Base-by-base conservation (phyloP, 2,113 vertebrate species). In the Mobula birostris region DNA sequence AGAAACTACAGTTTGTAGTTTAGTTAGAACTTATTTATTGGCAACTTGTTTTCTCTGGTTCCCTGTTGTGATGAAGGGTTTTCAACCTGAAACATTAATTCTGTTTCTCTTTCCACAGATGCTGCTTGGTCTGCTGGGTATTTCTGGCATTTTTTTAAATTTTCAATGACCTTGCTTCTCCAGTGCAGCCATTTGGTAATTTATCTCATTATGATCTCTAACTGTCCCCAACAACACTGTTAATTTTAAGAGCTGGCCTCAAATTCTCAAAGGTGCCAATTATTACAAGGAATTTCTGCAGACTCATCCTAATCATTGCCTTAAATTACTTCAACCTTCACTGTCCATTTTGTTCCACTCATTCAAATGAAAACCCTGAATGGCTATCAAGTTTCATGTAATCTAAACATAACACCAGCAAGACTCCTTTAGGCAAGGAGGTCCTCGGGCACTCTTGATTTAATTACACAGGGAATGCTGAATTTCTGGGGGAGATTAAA, bases 301-400 rank as follows among this genome's bases (percentile, higher is more conserved):
- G 15, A 90, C 85, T 36, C 58, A 19, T 66, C 61, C 14, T 7
- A 32, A 29, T 32, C 15, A 66, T 90, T n/a, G 14, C 27, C 63
- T 27, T 32, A 63, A 88, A 7, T 88, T 90, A 66, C n/a, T 15
- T 19, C 61, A 90, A 29, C 29, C 85, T 68, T 15, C 85, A 17
- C 61, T 6, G 7, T 36, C 61, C 27, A 66, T 90, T 85, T 32
- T 66, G 15, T 7, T 68, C 85, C 66, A 11, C 61, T n/a, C 4
- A 32, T 8, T 66, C 58, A 88, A 88, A 66, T 90, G 17, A 90
- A 66, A 66, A 68, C n/a, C 29, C 63, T 15, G 77, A 90, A 66
- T 15, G n/a, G 29, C 63, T 66, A 90, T 90, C 61, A 66, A 74
- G n/a, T n/a, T 88, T n/a, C 61, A 88, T 88, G 85, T 90, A 32